phyloP scores from a whole-genome alignment of 2,888 invertebrate genomes.

The Thera obeliscata region DNA sequence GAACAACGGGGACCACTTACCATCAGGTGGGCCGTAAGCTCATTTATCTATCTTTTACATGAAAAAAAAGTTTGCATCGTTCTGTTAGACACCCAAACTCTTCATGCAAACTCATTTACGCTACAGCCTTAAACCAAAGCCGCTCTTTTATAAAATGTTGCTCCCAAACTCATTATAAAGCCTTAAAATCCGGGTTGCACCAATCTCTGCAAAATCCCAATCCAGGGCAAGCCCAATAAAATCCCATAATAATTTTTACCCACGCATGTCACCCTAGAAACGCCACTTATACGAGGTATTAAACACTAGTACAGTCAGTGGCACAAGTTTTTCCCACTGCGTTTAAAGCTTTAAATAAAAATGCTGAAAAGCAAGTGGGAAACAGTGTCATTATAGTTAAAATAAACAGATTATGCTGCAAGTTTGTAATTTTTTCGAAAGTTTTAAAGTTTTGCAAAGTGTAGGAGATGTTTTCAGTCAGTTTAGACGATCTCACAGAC shows the following conservation, averaged over 20 bases:
- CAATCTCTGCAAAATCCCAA: slow-evolving; percentile 23
- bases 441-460: not conserved
- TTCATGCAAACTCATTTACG: not conserved
- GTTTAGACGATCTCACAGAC: not conserved
- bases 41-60: too few relatives aligned
- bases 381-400: not conserved
- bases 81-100: too few relatives aligned
- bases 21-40: too few relatives aligned
- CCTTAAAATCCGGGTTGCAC: slow-evolving; percentile 13
- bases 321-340: slow-evolving; percentile 16
- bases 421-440: not conserved
- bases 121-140: not conserved
- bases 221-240: slow-evolving; percentile 27
- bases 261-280: slow-evolving; percentile 41
- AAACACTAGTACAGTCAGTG: slow-evolving; percentile 31
- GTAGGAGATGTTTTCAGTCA: not conserved
- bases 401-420: not conserved
- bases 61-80: too few relatives aligned
- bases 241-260: slow-evolving; percentile 38
- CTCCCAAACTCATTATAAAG: slow-evolving; percentile 11
- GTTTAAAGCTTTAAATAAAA: slow-evolving; percentile 4
- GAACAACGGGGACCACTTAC: too few relatives aligned
- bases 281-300: slow-evolving; percentile 47
- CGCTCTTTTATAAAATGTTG: not conserved
- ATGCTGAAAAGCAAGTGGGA: not conserved